Conservation (phyloP, 1,140 invertebrate genomes). For the Oncopeltus fasciatus region DNA sequence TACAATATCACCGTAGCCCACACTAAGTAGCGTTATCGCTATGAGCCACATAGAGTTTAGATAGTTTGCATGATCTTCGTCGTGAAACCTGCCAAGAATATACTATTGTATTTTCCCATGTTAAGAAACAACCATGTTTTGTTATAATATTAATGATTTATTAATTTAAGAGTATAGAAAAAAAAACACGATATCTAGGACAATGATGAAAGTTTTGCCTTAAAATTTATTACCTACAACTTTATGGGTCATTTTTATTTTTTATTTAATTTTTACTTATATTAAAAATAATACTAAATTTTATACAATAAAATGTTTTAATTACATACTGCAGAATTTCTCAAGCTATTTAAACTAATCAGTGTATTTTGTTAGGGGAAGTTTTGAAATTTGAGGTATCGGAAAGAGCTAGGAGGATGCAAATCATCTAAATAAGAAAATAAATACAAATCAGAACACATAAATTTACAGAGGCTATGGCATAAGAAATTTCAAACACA, state of each 20-base stretch:
- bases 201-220: too few relatives aligned
- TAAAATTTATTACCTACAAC: too few relatives aligned
- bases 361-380: neutral
- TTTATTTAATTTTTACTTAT: neutral
- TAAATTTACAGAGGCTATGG: constrained; percentile 10
- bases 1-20: constrained; percentile 75
- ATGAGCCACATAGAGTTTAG: constrained; percentile 89
- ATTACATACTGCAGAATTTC: too few relatives aligned
- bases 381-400: neutral
- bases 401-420: constrained; percentile 1
- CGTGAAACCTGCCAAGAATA: constrained; percentile 51
- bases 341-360: too few relatives aligned
- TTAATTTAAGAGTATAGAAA: too few relatives aligned
- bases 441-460: constrained; percentile 6
- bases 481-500: constrained; percentile 11
- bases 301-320: too few relatives aligned
- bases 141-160: too few relatives aligned
- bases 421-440: constrained; percentile 1
- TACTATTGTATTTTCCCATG: neutral
- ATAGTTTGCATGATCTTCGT: constrained; percentile 77
- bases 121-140: neutral
- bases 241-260: too few relatives aligned
- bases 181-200: too few relatives aligned
- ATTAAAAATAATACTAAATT: neutral
- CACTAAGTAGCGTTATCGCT: constrained; percentile 73